A percentile compares a stretch with the other conserved stretches of the same genome.
Evolutionary conservation across 2,888 invertebrate genomes (phyloP).

Genomic region (Phengaris alcon): DNA sequence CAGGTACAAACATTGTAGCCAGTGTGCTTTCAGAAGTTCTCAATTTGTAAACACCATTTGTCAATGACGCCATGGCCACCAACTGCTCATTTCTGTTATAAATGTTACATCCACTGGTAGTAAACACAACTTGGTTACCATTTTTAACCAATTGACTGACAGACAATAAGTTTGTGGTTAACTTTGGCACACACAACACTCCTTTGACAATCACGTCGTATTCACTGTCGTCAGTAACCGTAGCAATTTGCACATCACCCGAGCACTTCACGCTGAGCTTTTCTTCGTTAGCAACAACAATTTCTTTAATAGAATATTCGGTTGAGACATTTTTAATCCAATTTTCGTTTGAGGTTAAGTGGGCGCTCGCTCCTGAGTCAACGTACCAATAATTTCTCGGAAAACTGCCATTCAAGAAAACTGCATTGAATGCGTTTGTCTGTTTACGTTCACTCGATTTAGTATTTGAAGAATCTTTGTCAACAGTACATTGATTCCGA

Average conservation of each 20-base stretch:
- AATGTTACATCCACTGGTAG: not conserved
- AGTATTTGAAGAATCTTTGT: not conserved
- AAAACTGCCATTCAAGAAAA: slow-evolving; percentile 32
- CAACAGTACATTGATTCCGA: slow-evolving; percentile 26
- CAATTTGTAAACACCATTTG: slow-evolving; percentile 38
- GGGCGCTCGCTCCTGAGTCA: slow-evolving; percentile 33
- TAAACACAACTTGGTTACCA: not conserved
- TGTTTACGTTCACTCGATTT: not conserved
- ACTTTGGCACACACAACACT: no score
- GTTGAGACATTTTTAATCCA: not conserved
- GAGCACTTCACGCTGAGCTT: no score
- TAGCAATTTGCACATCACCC: no score
- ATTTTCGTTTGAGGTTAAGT: not conserved
- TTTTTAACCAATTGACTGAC: not conserved
- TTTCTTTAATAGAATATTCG: not conserved
- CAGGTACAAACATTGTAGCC: slow-evolving; percentile 35
- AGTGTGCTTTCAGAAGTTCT: slow-evolving; percentile 28
- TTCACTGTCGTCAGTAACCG: no score
- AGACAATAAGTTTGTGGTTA: no score
- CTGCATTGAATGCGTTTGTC: slow-evolving; percentile 31
- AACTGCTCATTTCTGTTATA: slow-evolving; percentile 27
- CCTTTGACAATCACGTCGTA: no score
- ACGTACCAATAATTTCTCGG: slow-evolving; percentile 33
- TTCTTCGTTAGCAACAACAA: not conserved
- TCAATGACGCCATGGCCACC: slow-evolving; percentile 31